A percentile compares a stretch with the other conserved stretches of the same genome.
Conservation (phyloP, 2,888 invertebrate genomes). For the Chalcis sispes region DNA sequence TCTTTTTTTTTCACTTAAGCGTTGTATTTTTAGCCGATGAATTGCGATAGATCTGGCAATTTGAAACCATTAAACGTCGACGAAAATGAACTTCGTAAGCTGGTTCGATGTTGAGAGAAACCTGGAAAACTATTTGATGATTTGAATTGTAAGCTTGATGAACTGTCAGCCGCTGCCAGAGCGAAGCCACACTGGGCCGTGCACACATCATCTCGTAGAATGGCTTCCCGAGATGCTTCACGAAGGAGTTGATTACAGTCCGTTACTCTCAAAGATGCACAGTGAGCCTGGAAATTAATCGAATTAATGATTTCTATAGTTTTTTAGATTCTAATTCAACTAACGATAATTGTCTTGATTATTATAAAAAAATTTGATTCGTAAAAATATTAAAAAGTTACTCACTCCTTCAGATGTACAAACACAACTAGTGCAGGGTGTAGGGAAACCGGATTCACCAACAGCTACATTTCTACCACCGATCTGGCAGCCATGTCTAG, state of each 20-base stretch:
- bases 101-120: constrained; percentile 65
- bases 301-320: neutral
- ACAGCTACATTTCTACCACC: constrained; percentile 87
- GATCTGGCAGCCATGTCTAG: constrained; percentile 88
- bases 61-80: constrained; percentile 81
- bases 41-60: constrained; percentile 86
- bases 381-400: constrained; percentile 59
- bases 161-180: constrained; percentile 73
- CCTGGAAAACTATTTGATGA: constrained; percentile 64
- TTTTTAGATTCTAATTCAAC: neutral
- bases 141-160: constrained; percentile 64
- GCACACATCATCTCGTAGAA: constrained; percentile 91
- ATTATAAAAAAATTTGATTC: neutral
- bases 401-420: constrained; percentile 91
- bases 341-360: neutral
- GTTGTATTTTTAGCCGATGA: constrained; percentile 78
- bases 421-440: constrained; percentile 93
- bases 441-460: constrained; percentile 90
- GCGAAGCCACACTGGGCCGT: constrained; percentile 92
- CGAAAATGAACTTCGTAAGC: constrained; percentile 64
- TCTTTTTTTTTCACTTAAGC: constrained; percentile 1
- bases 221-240: constrained; percentile 89
- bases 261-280: constrained; percentile 90
- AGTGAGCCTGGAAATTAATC: constrained; percentile 84
- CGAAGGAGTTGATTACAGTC: constrained; percentile 90